Percentiles rank a stretch among this genome's conserved stretches.
Conservation (phyloP, 92 coral and sea anemone species). For the Zoanthus gigantus region DNA sequence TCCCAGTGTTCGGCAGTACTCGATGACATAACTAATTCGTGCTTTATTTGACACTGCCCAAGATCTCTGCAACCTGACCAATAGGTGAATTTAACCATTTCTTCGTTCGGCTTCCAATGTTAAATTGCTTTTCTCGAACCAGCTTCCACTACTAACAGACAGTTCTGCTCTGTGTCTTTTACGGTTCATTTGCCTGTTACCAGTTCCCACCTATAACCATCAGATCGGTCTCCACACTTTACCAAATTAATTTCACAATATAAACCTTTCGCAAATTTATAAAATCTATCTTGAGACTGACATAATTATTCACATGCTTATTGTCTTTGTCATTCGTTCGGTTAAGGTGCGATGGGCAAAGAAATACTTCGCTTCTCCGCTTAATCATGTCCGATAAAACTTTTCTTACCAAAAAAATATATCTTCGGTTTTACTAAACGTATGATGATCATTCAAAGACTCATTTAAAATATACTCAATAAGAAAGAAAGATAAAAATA, state of each 20-base stretch:
- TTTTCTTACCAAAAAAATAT: too few relatives aligned
- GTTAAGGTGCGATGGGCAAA: too few relatives aligned
- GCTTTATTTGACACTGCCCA: conserved; percentile 25
- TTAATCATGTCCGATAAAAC: too few relatives aligned
- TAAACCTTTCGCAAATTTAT: background rate
- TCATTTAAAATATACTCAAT: background rate
- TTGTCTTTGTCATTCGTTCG: too few relatives aligned
- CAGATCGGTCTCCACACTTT: conserved; percentile 33
- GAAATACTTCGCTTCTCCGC: too few relatives aligned
- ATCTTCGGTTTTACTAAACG: too few relatives aligned
- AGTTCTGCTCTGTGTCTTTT: conserved; percentile 34
- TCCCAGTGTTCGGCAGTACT: conserved; percentile 12
- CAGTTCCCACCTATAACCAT: conserved; percentile 40
- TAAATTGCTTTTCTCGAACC: conserved; percentile 36
- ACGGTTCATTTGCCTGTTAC: conserved; percentile 27
- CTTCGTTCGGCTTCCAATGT: background rate
- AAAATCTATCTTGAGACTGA: too few relatives aligned
- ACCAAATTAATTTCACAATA: conserved; percentile 23
- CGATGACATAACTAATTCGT: conserved; percentile 9
- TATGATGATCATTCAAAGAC: too few relatives aligned
- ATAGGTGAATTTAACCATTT: conserved; percentile 38
- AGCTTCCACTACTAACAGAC: conserved; percentile 35
- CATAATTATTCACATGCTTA: background rate
- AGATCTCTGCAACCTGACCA: conserved; percentile 23
- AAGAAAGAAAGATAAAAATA: background rate